Evolutionary conservation across 2,888 invertebrate genomes (phyloP).

Genomic region (Hypomecis punctinalis): DNA sequence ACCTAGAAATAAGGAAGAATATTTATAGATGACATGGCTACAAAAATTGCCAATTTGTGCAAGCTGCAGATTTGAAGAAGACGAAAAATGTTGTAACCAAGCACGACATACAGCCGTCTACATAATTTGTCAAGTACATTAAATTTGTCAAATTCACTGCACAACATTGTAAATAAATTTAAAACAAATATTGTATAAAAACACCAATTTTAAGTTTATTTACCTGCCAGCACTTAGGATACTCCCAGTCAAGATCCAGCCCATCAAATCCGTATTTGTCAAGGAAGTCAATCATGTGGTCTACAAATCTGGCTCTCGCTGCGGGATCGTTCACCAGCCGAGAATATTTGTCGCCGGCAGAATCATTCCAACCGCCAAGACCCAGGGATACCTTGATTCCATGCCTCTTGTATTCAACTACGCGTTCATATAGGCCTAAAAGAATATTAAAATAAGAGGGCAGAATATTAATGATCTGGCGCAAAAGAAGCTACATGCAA

Average conservation of each 20-base stretch:
- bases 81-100: too few relatives aligned
- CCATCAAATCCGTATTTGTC: slow-evolving; percentile 95
- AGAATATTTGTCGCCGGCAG: slow-evolving; percentile 95
- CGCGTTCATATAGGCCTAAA: slow-evolving; percentile 93
- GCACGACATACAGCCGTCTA: too few relatives aligned
- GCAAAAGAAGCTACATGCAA: too few relatives aligned
- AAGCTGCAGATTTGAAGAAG: too few relatives aligned
- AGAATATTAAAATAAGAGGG: slow-evolving; percentile 23
- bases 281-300: slow-evolving; percentile 90
- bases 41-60: too few relatives aligned
- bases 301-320: slow-evolving; percentile 90
- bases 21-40: background rate
- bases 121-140: too few relatives aligned
- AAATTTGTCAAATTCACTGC: too few relatives aligned
- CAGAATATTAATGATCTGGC: background rate
- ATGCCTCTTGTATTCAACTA: slow-evolving; percentile 90
- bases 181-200: too few relatives aligned
- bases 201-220: slow-evolving; percentile 8
- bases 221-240: slow-evolving; percentile 95
- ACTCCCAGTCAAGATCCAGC: slow-evolving; percentile 98
- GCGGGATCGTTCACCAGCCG: slow-evolving; percentile 91
- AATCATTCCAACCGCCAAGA: slow-evolving; percentile 98
- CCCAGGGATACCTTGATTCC: slow-evolving; percentile 94
- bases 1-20: slow-evolving; percentile 80
- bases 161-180: too few relatives aligned